These are phyloP conservation scores for Osmoderma eremita DNA, from an alignment of 2,888 invertebrate genomes.

Conservation along the genomic window DNA sequence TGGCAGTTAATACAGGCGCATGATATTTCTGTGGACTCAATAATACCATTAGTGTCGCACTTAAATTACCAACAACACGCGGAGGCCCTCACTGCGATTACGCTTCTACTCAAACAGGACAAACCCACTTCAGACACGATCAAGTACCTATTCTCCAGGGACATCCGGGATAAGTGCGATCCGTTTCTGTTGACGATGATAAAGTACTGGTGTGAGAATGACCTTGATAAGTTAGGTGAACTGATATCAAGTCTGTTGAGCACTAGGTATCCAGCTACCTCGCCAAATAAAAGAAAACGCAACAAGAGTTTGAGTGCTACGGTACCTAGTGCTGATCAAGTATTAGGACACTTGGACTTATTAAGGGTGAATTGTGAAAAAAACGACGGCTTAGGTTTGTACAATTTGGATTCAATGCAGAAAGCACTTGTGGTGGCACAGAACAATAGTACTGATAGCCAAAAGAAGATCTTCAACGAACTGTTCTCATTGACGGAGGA, in stretches of 20 bases:
- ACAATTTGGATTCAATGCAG: slow-evolving; percentile 91
- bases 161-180: slow-evolving; percentile 73
- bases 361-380: slow-evolving; percentile 80
- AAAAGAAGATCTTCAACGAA: slow-evolving; percentile 91
- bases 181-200: slow-evolving; percentile 91
- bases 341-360: slow-evolving; percentile 92
- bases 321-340: slow-evolving; percentile 83
- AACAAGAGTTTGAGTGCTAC: slow-evolving; percentile 77
- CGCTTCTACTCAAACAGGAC: slow-evolving; percentile 91
- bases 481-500: slow-evolving; percentile 91
- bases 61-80: slow-evolving; percentile 86
- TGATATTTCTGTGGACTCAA: slow-evolving; percentile 90
- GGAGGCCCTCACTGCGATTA: slow-evolving; percentile 90
- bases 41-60: slow-evolving; percentile 81
- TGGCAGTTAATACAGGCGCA: slow-evolving; percentile 97
- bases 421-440: slow-evolving; percentile 90
- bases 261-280: slow-evolving; percentile 85
- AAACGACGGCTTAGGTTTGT: slow-evolving; percentile 78
- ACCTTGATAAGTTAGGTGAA: slow-evolving; percentile 88
- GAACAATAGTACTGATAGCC: slow-evolving; percentile 85
- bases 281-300: slow-evolving; percentile 88
- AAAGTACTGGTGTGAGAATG: slow-evolving; percentile 90
- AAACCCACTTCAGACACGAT: slow-evolving; percentile 88
- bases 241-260: slow-evolving; percentile 81
- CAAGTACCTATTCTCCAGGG: slow-evolving; percentile 82